phyloP scores from a whole-genome alignment of 2,888 invertebrate genomes.

The Diplazon laetatorius region DNA sequence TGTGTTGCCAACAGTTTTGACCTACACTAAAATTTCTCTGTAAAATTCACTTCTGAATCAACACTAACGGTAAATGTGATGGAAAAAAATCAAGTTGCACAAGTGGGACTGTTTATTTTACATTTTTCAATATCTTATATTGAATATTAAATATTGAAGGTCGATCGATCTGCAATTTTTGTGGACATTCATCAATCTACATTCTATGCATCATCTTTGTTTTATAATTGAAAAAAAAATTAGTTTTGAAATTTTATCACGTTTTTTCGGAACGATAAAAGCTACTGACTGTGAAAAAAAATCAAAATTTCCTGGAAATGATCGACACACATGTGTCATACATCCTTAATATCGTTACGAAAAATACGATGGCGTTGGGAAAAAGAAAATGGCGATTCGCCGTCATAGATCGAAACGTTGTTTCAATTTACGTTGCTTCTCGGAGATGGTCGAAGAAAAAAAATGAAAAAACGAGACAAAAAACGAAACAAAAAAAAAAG shows the following conservation, averaged over 20 bases:
- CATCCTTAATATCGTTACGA: too few species aligned
- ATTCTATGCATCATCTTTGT: too few species aligned
- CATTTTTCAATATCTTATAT: too few species aligned
- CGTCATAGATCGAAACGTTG: conserved; percentile 70
- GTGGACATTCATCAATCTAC: background rate
- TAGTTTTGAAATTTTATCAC: background rate
- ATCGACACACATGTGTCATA: background rate
- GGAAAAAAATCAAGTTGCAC: conserved; percentile 13
- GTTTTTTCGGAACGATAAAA: too few species aligned
- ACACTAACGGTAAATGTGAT: background rate
- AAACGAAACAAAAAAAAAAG: conserved; percentile 31
- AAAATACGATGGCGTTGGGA: background rate
- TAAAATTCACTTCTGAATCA: background rate
- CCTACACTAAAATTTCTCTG: too few species aligned
- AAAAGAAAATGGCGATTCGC: background rate
- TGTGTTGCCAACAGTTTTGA: conserved; percentile 30
- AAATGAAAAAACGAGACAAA: conserved; percentile 33
- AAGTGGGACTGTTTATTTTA: too few species aligned
- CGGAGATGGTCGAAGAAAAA: conserved; percentile 50
- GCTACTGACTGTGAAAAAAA: too few species aligned
- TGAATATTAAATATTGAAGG: too few species aligned
- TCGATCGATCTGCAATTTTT: too few species aligned
- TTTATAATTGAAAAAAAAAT: background rate
- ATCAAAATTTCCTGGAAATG: too few species aligned
- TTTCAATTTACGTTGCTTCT: conserved; percentile 71